Evolutionary conservation across 1,140 invertebrate species (phyloP), one percentile per base, ranked within the genome.

Genomic region (Metopolophium dirhodum): DNA sequence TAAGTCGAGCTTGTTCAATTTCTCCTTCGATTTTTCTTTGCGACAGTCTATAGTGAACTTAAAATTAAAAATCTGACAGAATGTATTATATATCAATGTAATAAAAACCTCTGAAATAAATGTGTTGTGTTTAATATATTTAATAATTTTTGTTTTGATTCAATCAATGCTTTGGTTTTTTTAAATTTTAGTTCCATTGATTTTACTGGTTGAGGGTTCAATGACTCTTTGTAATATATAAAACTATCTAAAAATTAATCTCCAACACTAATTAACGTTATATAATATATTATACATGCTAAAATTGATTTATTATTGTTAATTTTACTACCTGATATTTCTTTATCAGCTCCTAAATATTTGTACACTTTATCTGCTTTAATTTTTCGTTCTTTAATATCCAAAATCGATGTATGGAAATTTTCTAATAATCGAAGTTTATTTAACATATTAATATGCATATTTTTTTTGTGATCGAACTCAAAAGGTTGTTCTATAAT

Each of bases 71-170:
- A 88, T 35, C 8, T 7, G 20, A 37, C 35, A 23, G 22, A 37
- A 41, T 37, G 23, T 26, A 41, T 90, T 41, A 61, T 88, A 35
- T 88, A 41, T 88, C 35, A 20, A n/a, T 30, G 8, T n/a, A 87
- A 87, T 89, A 88, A 35, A 8, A 7, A 90, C 89, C 54, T 90
- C 23, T 68, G 54, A 45, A 45, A 45, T 68, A 90, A 90, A 68
- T 90, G 6, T 18, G n/a, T 90, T 68, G 41, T 20, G 0, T 68
- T 90, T 45, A 90, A 22, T 30, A 30, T 9, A 45, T 45, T 90
- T 45, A 90, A 68, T 68, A 90, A n/a, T 45, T 68, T 90, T 30
- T 90, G 26, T 90, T 90, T 90, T 61, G 89, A 90, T 90, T 90
- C 54, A 61, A 90, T 45, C 0, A 68, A 20, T 45, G 26, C 37